Evolutionary conservation across 2,888 invertebrate genomes (phyloP).

Genomic region (Noctua fimbriata): DNA sequence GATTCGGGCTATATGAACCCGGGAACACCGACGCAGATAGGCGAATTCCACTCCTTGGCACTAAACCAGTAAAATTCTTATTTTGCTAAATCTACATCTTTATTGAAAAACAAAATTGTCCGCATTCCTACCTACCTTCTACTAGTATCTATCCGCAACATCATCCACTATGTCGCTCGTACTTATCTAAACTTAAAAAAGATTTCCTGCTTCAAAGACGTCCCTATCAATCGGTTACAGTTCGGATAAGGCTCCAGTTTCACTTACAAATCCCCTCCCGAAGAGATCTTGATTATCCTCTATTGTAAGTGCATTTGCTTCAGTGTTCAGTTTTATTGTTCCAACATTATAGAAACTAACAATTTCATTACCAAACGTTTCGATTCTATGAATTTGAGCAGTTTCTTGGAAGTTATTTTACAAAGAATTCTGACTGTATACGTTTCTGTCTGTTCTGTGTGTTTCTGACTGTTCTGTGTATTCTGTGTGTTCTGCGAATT

Average conservation of each 20-base stretch:
- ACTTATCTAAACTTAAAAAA: slow-evolving; percentile 10
- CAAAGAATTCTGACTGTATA: not conserved
- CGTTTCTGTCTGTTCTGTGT: no score
- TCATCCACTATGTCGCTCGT: not conserved
- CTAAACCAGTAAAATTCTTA: not conserved
- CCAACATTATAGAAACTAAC: slow-evolving; percentile 1
- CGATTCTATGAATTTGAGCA: not conserved
- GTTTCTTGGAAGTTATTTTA: not conserved
- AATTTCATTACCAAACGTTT: not conserved
- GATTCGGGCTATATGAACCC: no score
- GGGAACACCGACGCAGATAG: no score
- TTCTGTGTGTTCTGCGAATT: not conserved
- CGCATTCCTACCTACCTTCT: not conserved
- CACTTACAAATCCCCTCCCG: slow-evolving; percentile 50
- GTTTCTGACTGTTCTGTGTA: no score
- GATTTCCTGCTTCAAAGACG: slow-evolving; percentile 19
- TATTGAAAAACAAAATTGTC: not conserved
- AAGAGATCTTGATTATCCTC: slow-evolving; percentile 49
- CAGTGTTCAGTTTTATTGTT: slow-evolving; percentile 38
- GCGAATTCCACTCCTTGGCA: no score
- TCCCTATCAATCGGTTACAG: slow-evolving; percentile 25
- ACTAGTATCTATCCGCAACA: not conserved
- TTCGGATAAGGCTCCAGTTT: slow-evolving; percentile 47
- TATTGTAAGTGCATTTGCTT: slow-evolving; percentile 51
- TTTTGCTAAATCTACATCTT: not conserved